Evolutionary conservation across 1,140 invertebrate species (phyloP).

Genomic region (Cataglyphis hispanica): DNA sequence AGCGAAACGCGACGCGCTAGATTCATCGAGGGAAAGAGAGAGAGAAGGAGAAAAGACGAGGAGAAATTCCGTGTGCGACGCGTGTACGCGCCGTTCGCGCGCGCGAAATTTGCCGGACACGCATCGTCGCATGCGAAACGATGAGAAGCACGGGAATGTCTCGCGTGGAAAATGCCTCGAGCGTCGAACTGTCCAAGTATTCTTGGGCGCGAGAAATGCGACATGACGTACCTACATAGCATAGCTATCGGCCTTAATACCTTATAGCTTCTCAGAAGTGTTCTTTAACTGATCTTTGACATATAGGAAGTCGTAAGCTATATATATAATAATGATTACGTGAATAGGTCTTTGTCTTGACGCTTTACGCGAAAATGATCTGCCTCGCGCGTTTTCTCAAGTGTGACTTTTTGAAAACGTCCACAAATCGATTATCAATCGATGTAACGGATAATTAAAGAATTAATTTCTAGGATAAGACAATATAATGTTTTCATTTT

Average conservation of each 20-base stretch:
- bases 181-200: conserved; percentile 59
- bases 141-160: conserved; percentile 62
- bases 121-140: conserved; percentile 71
- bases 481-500: neutral
- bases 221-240: conserved; percentile 14
- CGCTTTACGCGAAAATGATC: neutral
- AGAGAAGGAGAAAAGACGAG: conserved; percentile 66
- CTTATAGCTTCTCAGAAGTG: conserved; percentile 40
- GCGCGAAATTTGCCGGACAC: conserved; percentile 69
- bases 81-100: conserved; percentile 47
- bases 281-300: conserved; percentile 18
- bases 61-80: conserved; percentile 59
- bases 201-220: conserved; percentile 17
- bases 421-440: neutral
- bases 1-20: conserved; percentile 67
- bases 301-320: conserved; percentile 35
- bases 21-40: conserved; percentile 41
- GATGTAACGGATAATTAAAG: neutral
- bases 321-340: conserved; percentile 23
- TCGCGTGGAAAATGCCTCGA: conserved; percentile 57
- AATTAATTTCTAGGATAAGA: neutral
- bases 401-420: neutral
- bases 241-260: conserved; percentile 5
- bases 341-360: conserved; percentile 37
- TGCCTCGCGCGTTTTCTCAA: neutral